Evolutionary conservation across 2,888 invertebrate genomes (phyloP).

Genomic region (Macrostomum cliftonense): DNA sequence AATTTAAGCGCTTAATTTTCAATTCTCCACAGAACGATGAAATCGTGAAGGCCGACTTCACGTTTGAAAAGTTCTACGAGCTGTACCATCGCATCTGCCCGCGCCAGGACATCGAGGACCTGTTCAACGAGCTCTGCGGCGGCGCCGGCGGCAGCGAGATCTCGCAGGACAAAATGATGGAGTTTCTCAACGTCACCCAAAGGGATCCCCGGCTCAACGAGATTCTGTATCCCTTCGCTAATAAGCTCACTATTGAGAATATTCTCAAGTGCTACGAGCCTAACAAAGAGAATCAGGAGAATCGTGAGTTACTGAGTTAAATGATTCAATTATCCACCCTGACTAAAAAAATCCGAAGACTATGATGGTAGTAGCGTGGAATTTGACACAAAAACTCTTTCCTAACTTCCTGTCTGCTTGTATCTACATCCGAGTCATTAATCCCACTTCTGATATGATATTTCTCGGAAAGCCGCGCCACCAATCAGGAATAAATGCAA

Average conservation of each 20-base stretch:
- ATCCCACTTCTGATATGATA: too few relatives aligned
- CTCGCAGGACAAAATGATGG: background rate
- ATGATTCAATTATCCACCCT: background rate
- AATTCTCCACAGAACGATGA: constrained; percentile 54
- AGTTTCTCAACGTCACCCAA: constrained; percentile 45
- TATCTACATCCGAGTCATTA: too few relatives aligned
- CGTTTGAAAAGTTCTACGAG: constrained; percentile 93
- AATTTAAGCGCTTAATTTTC: background rate
- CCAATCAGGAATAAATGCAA: too few relatives aligned
- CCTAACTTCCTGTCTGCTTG: too few relatives aligned
- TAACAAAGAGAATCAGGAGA: constrained; percentile 52
- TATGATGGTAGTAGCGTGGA: too few relatives aligned
- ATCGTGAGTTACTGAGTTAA: constrained; percentile 42
- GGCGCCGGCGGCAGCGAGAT: background rate
- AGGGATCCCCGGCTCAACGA: constrained; percentile 93
- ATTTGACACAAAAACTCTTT: too few relatives aligned
- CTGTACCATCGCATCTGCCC: constrained; percentile 97
- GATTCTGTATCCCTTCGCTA: constrained; percentile 88
- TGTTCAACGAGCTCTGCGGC: constrained; percentile 82
- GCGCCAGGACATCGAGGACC: constrained; percentile 88
- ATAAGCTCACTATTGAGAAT: constrained; percentile 72
- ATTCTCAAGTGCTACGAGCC: constrained; percentile 82
- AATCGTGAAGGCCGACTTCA: constrained; percentile 79
- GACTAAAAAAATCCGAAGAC: too few relatives aligned
- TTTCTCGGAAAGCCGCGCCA: too few relatives aligned